phyloP scores from a whole-genome alignment of 2,797 vertebrate genomes.

The Selene dorsalis region DNA sequence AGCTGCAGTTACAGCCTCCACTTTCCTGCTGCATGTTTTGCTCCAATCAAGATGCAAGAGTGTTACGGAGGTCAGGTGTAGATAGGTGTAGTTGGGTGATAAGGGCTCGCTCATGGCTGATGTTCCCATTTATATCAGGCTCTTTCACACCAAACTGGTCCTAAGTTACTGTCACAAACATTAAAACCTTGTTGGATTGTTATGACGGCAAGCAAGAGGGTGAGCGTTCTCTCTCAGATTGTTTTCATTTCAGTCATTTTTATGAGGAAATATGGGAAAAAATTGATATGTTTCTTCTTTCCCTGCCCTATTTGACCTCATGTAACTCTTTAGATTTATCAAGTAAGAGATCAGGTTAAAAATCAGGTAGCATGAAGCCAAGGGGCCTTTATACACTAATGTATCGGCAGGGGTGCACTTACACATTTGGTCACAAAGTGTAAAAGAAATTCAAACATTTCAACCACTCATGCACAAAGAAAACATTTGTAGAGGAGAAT shows the following conservation, averaged over 20 bases:
- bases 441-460: not conserved
- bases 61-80: not conserved
- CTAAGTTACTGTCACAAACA: not conserved
- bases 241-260: not conserved
- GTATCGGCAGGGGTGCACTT: not conserved
- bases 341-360: not conserved
- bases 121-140: not conserved
- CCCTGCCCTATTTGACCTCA: not conserved
- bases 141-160: not conserved
- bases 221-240: too few species aligned
- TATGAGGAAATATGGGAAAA: not conserved
- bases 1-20: not conserved
- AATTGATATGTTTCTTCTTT: not conserved
- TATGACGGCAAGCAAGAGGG: too few species aligned
- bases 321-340: not conserved
- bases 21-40: not conserved
- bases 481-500: not conserved
- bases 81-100: not conserved
- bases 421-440: not conserved
- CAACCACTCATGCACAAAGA: not conserved
- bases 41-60: not conserved
- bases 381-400: not conserved
- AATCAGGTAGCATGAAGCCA: not conserved
- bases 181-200: too few species aligned
- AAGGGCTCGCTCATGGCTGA: too few species aligned